Evolutionary conservation across 2,797 vertebrate species (phyloP).

Genomic region (Danio choprae): DNA sequence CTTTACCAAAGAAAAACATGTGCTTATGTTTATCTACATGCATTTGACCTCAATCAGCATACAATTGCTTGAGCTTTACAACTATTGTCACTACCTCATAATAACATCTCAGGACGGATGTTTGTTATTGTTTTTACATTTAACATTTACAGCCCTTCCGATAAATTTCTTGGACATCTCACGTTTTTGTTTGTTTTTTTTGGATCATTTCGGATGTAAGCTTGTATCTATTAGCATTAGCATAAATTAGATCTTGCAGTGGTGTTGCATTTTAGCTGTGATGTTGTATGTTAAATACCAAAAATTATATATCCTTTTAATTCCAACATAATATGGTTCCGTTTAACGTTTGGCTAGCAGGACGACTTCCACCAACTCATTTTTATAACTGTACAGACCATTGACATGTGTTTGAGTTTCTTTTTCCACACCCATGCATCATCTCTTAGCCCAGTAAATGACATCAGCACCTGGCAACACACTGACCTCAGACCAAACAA

Average conservation of each 20-base stretch:
- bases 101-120: background rate
- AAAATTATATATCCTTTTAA: too few species aligned
- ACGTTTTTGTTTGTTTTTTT: too few species aligned
- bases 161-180: conserved; percentile 1
- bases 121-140: background rate
- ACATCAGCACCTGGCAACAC: conserved; percentile 33
- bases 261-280: background rate
- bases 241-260: conserved; percentile 43
- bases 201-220: conserved; percentile 22
- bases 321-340: conserved; percentile 59
- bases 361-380: conserved; percentile 22
- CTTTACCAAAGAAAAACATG: background rate
- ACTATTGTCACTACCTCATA: background rate
- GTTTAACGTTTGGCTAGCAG: conserved; percentile 55
- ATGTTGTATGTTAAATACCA: conserved; percentile 56
- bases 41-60: background rate
- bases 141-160: background rate
- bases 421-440: conserved; percentile 35
- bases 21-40: background rate
- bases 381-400: conserved; percentile 9
- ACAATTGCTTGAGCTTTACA: background rate
- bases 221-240: conserved; percentile 14
- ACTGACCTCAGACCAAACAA: conserved; percentile 35
- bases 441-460: conserved; percentile 28
- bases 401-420: conserved; percentile 1